Conservation (phyloP, 2,797 vertebrate genomes). For the Takifugu ocellatus region DNA sequence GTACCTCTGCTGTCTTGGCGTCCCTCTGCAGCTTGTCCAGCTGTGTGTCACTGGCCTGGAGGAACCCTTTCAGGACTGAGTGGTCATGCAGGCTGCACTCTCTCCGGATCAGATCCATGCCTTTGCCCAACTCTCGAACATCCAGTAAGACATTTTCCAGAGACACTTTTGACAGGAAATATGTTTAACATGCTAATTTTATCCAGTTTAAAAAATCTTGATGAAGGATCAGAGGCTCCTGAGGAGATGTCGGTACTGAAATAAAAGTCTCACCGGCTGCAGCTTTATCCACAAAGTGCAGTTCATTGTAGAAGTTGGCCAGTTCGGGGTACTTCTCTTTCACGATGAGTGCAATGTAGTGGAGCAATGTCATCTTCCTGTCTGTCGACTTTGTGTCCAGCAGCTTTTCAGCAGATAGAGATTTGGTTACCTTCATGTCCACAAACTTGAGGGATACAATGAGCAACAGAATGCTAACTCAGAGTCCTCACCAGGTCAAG, state of each 20-base stretch:
- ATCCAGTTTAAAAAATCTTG: not conserved
- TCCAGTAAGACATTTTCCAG: conserved; percentile 95
- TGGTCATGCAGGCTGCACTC: conserved; percentile 92
- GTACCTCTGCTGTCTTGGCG: conserved; percentile 88
- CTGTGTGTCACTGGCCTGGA: conserved; percentile 82
- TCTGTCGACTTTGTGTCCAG: conserved; percentile 97
- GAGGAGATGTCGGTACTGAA: no score
- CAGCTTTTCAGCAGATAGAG: conserved; percentile 71
- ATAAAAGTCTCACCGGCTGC: conserved; percentile 80
- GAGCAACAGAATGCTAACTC: not conserved
- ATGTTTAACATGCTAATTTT: not conserved
- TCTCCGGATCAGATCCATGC: conserved; percentile 91
- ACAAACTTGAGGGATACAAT: not conserved
- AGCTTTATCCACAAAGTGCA: conserved; percentile 96
- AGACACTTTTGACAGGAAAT: conserved; percentile 77
- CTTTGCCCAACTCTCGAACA: conserved; percentile 91
- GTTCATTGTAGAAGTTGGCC: conserved; percentile 89
- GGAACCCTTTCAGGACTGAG: conserved; percentile 86
- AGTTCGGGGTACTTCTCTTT: conserved; percentile 93
- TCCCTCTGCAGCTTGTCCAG: conserved; percentile 94
- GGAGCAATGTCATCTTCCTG: conserved; percentile 92
- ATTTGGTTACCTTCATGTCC: not conserved
- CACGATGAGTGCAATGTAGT: conserved; percentile 93
- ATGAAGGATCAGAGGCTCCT: no score
- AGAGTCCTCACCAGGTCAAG: conserved; percentile 86